Evolutionary conservation across 2,113 vertebrate species (phyloP).

Genomic region (Antechinus stuartii): DNA sequence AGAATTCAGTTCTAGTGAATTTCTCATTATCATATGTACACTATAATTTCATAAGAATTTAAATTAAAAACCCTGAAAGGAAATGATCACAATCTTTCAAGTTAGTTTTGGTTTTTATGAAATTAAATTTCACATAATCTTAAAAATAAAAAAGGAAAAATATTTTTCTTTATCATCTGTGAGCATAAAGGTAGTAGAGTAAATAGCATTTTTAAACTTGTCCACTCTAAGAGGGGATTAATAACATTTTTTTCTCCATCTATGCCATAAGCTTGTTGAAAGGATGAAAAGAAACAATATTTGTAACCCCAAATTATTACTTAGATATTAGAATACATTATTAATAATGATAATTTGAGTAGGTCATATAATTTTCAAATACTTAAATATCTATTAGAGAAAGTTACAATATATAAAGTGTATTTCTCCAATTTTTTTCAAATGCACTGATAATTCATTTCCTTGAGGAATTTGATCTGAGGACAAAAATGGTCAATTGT

Average conservation of each 20-base stretch:
- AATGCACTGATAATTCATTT: conserved; percentile 46
- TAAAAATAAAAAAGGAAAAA: neutral
- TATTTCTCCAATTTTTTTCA: conserved; percentile 50
- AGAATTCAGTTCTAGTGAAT: conserved; percentile 28
- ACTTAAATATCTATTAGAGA: conserved; percentile 2
- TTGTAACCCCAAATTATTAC: conserved; percentile 21
- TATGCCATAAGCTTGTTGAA: conserved; percentile 7
- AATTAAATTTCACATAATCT: conserved; percentile 9
- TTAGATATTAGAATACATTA: neutral
- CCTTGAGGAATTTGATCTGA: neutral
- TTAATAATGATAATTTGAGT: neutral
- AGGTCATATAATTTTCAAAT: neutral
- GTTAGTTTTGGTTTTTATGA: conserved; percentile 27
- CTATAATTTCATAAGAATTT: neutral
- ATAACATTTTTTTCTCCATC: conserved; percentile 21
- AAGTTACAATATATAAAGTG: conserved; percentile 19
- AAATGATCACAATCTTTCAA: conserved; percentile 2
- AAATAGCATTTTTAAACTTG: neutral
- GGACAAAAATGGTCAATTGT: neutral
- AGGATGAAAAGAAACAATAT: neutral
- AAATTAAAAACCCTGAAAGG: conserved; percentile 29
- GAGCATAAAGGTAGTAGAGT: conserved; percentile 19
- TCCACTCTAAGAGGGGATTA: neutral
- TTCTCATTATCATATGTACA: conserved; percentile 45
- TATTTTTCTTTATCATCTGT: neutral